Evolutionary conservation across 2,888 invertebrate genomes (phyloP).

Genomic region (Leptarthrus brevirostris): DNA sequence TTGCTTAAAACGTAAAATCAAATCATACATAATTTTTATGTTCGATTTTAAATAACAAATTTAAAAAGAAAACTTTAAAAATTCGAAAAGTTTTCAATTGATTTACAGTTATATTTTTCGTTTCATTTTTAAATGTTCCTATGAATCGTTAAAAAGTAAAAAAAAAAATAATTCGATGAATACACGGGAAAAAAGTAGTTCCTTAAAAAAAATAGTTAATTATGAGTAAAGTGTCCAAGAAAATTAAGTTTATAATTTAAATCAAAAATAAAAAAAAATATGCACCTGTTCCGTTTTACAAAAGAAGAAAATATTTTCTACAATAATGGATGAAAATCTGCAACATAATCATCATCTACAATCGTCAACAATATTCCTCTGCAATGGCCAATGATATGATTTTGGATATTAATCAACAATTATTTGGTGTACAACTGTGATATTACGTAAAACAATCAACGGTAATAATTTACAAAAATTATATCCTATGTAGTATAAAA

Average conservation of each 20-base stretch:
- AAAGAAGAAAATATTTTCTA: constrained; percentile 15
- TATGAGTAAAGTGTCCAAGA: neutral
- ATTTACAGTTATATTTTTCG: neutral
- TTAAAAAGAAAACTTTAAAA: neutral
- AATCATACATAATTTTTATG: neutral
- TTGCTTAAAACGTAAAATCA: neutral
- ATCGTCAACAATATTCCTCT: constrained; percentile 25
- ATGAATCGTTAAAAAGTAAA: neutral
- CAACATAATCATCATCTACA: constrained; percentile 7
- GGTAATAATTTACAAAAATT: constrained; percentile 54
- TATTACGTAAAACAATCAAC: constrained; percentile 59
- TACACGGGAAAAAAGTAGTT: neutral
- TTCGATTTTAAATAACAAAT: neutral
- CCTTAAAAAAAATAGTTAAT: neutral
- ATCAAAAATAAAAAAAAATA: constrained; percentile 21
- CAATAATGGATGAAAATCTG: neutral
- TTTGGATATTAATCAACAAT: constrained; percentile 45
- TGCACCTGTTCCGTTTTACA: too few relatives aligned
- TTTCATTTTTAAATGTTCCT: neutral
- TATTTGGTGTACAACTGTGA: constrained; percentile 59
- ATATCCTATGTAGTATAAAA: neutral
- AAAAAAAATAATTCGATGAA: neutral
- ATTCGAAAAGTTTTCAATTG: neutral
- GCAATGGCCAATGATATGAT: constrained; percentile 42
- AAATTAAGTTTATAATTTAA: neutral